These are phyloP conservation scores for Mionectes olivaceus DNA, from an alignment of 2,797 vertebrate species.

Conservation along the genomic window DNA sequence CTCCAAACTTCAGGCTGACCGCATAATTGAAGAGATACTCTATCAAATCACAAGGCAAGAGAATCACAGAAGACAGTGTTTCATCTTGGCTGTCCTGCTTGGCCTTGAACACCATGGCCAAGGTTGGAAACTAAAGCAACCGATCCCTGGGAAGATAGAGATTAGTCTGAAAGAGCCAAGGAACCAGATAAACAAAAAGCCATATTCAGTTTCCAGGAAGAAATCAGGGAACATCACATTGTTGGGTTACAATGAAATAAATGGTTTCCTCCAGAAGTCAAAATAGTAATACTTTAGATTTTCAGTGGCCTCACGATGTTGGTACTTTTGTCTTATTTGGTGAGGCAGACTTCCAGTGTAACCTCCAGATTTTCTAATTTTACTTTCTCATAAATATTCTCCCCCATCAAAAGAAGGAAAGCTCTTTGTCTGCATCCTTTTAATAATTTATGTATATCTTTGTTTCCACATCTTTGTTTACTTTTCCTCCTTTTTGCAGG, in stretches of 20 bases:
- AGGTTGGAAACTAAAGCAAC: background rate
- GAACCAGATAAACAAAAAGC: background rate
- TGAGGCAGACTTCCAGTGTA: background rate
- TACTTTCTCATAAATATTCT: background rate
- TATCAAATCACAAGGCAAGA: background rate
- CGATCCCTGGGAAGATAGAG: background rate
- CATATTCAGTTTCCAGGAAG: background rate
- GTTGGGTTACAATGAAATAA: background rate
- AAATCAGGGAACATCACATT: background rate
- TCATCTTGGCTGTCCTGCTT: background rate
- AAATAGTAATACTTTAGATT: background rate
- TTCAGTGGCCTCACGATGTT: background rate
- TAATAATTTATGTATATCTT: background rate
- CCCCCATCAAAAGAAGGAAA: background rate
- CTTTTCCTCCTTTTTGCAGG: background rate
- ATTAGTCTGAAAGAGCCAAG: background rate
- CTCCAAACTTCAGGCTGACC: background rate
- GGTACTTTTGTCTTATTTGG: background rate
- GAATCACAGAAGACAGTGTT: background rate
- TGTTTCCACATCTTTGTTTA: background rate
- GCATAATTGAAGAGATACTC: background rate
- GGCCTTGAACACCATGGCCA: background rate
- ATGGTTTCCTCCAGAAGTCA: background rate
- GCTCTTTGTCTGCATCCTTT: rapidly evolving
- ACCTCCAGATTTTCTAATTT: background rate